Base-by-base conservation (phyloP, 2,797 vertebrate species). In the Antrozous pallidus region DNA sequence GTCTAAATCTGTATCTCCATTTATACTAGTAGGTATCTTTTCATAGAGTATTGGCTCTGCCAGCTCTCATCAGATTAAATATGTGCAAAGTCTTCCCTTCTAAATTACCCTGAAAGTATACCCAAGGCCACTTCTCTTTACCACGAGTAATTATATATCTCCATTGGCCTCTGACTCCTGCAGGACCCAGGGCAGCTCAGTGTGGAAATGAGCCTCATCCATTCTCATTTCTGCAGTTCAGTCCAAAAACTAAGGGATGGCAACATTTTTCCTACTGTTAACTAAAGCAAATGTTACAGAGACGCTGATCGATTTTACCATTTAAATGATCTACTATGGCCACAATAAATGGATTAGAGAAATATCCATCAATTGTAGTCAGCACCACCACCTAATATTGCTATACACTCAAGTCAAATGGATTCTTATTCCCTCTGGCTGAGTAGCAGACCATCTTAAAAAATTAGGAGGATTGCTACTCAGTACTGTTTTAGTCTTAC, bases 131-230 rank as follows among this genome's bases (percentile, higher is more conserved):
- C 97, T 98, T 97, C 97, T 97, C 94, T 97, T 98, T 97, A 97
- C 97, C 96, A 96, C 88, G 94, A 97, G 96, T 98, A 98, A 98
- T 98, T 98, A 97, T 85, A 97, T 86, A 96, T 90, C 97, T 98
- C 96, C 96, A 88, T 85, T 97, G 98, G 94, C 96, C 97, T 98
- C 97, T 98, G 98, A 96, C 96, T 97, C 91, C 95, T 96, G 84
- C 49, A 93, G 92, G 96, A 97, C 93, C 91, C 84, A 97, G 90
- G 96, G 96, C 94, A 97, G 87, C 94, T 95, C 96, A 97, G 93
- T 93, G 77, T 97, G 87, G 96, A 97, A 98, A 98, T 96, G 79
- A 98, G 96, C 73, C 95, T 98, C 97, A 98, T 98, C 98, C 98
- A 98, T 98, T 97, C 93, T 96, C 88, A 93, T 96, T 96, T 97